Conservation (phyloP, 2,888 invertebrate species). For the Serrognathus titanus region DNA sequence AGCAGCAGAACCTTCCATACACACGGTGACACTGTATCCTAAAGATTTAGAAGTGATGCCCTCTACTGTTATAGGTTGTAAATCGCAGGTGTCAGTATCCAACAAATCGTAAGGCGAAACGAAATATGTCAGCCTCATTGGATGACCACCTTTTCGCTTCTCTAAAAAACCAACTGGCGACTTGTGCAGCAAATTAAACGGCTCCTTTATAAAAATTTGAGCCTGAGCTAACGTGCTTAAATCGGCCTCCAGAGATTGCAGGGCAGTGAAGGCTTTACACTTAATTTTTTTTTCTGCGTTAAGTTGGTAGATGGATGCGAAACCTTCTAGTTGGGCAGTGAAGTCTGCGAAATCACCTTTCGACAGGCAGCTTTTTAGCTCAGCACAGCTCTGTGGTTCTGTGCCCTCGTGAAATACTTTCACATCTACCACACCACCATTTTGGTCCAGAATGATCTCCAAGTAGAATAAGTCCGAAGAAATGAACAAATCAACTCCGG, state of each 20-base stretch:
- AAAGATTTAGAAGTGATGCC: constrained; percentile 65
- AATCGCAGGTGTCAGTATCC: constrained; percentile 68
- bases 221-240: constrained; percentile 75
- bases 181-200: constrained; percentile 75
- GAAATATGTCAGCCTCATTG: constrained; percentile 92
- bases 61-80: constrained; percentile 73
- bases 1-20: constrained; percentile 81
- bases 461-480: constrained; percentile 96
- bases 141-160: constrained; percentile 81
- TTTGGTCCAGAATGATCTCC: constrained; percentile 82
- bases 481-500: constrained; percentile 80
- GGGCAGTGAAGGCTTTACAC: constrained; percentile 87
- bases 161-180: constrained; percentile 86
- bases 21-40: constrained; percentile 85
- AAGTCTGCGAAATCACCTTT: constrained; percentile 89
- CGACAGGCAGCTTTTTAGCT: constrained; percentile 78
- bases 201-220: constrained; percentile 69
- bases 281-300: constrained; percentile 94
- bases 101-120: constrained; percentile 90
- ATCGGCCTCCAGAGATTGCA: constrained; percentile 90
- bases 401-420: constrained; percentile 90
- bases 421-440: constrained; percentile 84
- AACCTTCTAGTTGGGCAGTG: constrained; percentile 82
- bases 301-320: constrained; percentile 85
- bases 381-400: constrained; percentile 78